A percentile compares a stretch with the other conserved stretches of the same genome.
phyloP scores from a whole-genome alignment of 1,140 invertebrate genomes.

The Belonocnema kinseyi region DNA sequence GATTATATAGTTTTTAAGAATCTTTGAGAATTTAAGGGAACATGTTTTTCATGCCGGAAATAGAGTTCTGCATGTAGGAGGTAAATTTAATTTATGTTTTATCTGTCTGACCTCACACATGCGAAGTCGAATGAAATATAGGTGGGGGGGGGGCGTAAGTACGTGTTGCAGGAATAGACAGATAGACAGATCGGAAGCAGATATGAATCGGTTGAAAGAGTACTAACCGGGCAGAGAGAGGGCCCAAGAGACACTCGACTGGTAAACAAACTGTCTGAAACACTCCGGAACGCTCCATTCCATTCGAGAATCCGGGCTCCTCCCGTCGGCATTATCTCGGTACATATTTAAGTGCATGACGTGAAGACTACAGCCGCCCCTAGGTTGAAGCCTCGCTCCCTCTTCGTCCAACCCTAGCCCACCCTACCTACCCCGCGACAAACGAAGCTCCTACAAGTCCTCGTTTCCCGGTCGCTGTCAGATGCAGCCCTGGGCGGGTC shows the following conservation, averaged over 20 bases:
- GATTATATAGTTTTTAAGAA: too few relatives aligned
- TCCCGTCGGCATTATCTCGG: constrained; percentile 72
- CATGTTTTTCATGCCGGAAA: too few relatives aligned
- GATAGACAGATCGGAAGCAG: constrained; percentile 27
- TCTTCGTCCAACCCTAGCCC: constrained; percentile 45
- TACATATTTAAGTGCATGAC: constrained; percentile 74
- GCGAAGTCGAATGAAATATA: neutral
- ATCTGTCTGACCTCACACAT: neutral
- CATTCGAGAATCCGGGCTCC: constrained; percentile 62
- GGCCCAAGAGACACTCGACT: constrained; percentile 56
- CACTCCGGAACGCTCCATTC: constrained; percentile 65
- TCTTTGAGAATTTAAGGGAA: too few relatives aligned
- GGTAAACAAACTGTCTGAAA: constrained; percentile 75
- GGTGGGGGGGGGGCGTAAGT: neutral
- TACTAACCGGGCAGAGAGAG: neutral
- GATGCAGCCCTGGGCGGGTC: constrained; percentile 73
- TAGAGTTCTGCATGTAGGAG: neutral
- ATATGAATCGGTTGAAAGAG: constrained; percentile 29
- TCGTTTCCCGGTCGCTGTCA: constrained; percentile 73
- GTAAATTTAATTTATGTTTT: neutral
- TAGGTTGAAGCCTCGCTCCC: constrained; percentile 39
- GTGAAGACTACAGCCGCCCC: constrained; percentile 63
- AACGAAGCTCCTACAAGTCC: constrained; percentile 64
- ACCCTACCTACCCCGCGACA: constrained; percentile 48
- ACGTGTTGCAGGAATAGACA: constrained; percentile 25